Evolutionary conservation across 2,888 invertebrate species (phyloP), one percentile per base, ranked within the genome.

Genomic region (Caenorhabditis macrosperma): DNA sequence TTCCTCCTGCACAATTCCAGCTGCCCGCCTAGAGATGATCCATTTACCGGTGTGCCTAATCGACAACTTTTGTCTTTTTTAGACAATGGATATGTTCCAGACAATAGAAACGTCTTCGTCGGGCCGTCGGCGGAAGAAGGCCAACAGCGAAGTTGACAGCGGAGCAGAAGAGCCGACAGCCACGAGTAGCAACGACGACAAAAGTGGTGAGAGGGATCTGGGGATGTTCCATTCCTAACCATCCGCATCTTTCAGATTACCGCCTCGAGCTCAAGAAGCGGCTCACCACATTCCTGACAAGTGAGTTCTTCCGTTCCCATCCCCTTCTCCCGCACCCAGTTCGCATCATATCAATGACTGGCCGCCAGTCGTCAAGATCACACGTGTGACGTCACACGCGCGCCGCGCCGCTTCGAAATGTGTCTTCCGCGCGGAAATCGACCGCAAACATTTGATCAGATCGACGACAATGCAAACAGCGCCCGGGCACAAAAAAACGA

Each of bases 391-490:
- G 71, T 69, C 50, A 78, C 61, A 78, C 66, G 66, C 67, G n/a
- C n/a, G 67, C 46, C 74, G 57, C 61, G 41, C 22, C 66, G 75
- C 60, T 54, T 66, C 66, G 57, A 68, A 67, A 76, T 44, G 60
- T 68, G 67, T 68, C 68, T 76, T 76, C 76, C 76, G 76, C 76
- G 76, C 76, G 76, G 76, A 76, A 76, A 76, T 61, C 76, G 67
- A 55, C 69, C 68, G 76, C 76, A 76, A 76, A 76, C 76, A 76
- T 76, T 76, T 76, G 76, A 76, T 76, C 68, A 68, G 76, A 68
- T 68, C 76, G 67, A 59, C 74, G 74, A 66, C 66, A 75, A 55
- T 46, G 67, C 75, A 72, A 72, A 72, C 55, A 72, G 55, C 52
- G 26, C n/a, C n/a, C n/a, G n/a, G n/a, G 30, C 55, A 72, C 72